Percentiles rank a stretch among this genome's conserved stretches.
Evolutionary conservation across 2,888 invertebrate species (phyloP).

Genomic region (Cancer borealis): DNA sequence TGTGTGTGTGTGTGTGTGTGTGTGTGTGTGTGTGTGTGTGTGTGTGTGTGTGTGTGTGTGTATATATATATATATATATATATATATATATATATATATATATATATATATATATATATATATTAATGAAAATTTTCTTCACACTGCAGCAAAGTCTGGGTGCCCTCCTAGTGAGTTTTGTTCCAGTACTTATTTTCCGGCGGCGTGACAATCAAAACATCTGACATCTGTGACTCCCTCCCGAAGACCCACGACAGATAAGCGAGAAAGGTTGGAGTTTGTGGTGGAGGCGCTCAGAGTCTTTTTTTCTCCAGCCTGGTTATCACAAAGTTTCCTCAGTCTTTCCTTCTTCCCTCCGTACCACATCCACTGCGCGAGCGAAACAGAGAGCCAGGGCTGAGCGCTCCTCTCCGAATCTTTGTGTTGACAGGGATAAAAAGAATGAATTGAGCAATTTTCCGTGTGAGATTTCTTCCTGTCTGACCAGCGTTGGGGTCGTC

Average conservation of each 20-base stretch:
- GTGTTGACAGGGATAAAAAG: slow-evolving; percentile 60
- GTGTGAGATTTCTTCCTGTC: slow-evolving; percentile 60
- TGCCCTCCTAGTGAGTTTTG: not conserved
- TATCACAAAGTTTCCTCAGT: slow-evolving; percentile 7
- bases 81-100: not conserved
- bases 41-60: no score
- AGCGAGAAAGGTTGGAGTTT: not conserved
- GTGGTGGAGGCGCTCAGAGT: not conserved
- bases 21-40: no score
- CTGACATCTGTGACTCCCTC: slow-evolving; percentile 46
- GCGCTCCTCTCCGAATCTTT: slow-evolving; percentile 48
- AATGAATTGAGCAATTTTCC: slow-evolving; percentile 63
- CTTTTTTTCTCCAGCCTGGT: not conserved
- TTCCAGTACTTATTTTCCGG: slow-evolving; percentile 36
- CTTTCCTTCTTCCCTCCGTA: not conserved
- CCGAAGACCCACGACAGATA: slow-evolving; percentile 48
- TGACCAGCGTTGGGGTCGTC: slow-evolving; percentile 44
- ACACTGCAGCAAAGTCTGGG: not conserved
- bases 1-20: no score
- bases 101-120: not conserved
- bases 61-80: not conserved
- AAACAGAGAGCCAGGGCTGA: slow-evolving; percentile 25
- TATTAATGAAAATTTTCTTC: not conserved
- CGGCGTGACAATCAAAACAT: slow-evolving; percentile 59
- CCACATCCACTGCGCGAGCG: not conserved